These are phyloP conservation scores for Melieria picta DNA, from an alignment of 2,888 invertebrate species.

Conservation along the genomic window DNA sequence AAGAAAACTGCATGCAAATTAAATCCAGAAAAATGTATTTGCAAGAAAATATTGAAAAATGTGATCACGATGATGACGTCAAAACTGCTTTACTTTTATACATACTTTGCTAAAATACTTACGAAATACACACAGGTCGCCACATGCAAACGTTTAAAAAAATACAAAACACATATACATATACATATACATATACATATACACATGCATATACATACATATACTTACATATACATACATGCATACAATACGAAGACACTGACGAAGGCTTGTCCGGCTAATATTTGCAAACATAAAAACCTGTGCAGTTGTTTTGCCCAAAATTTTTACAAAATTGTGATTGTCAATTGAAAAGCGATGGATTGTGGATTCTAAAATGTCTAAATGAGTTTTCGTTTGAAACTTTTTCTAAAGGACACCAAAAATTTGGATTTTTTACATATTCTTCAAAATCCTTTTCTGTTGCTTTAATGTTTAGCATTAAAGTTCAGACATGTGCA, in stretches of 20 bases:
- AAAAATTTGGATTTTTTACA: too few relatives aligned
- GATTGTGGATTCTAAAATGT: too few relatives aligned
- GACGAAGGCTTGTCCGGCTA: too few relatives aligned
- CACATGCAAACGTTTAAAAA: slow-evolving; percentile 1
- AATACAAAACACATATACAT: slow-evolving; percentile 17
- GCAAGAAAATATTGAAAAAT: slow-evolving; percentile 20
- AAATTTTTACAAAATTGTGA: too few relatives aligned
- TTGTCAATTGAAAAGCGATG: too few relatives aligned
- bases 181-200: slow-evolving; percentile 4
- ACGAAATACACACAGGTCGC: slow-evolving; percentile 1
- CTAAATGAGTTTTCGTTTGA: too few relatives aligned
- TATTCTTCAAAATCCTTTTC: too few relatives aligned
- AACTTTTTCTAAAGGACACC: too few relatives aligned
- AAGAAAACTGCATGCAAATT: neutral
- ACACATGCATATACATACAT: slow-evolving; percentile 15
- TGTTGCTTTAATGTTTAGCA: too few relatives aligned
- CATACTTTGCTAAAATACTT: slow-evolving; percentile 38
- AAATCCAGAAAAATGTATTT: slow-evolving; percentile 24
- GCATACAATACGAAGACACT: neutral
- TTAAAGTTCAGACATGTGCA: too few relatives aligned
- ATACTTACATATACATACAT: slow-evolving; percentile 13
- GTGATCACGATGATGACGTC: slow-evolving; percentile 33
- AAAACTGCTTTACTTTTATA: slow-evolving; percentile 46
- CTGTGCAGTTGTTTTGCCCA: too few relatives aligned
- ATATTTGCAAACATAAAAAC: too few relatives aligned